phyloP scores from a whole-genome alignment of 1,140 invertebrate genomes.

The Oncopeltus fasciatus region DNA sequence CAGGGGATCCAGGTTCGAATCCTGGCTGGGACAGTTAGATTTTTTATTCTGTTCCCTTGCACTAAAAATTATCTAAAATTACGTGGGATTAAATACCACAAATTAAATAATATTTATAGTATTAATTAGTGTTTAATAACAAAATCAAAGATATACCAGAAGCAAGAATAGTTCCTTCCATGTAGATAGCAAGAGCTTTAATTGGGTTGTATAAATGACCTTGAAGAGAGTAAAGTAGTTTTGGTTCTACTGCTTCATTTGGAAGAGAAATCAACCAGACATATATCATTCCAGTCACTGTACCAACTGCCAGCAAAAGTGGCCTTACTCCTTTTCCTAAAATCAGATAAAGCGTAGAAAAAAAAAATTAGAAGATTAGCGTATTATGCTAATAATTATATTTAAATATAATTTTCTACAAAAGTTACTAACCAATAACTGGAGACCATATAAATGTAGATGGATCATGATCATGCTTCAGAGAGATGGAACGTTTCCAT shows the following conservation, averaged over 20 bases:
- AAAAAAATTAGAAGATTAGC: neutral
- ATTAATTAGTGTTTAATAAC: no score
- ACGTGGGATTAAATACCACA: no score
- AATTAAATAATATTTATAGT: no score
- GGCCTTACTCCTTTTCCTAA: conserved; percentile 25
- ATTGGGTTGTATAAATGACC: conserved; percentile 40
- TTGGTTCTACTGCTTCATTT: conserved; percentile 22
- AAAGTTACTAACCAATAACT: conserved; percentile 27
- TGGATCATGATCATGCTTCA: conserved; percentile 32
- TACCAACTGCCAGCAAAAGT: conserved; percentile 34
- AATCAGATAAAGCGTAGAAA: conserved; percentile 3
- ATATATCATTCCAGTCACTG: conserved; percentile 35
- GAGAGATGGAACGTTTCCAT: conserved; percentile 29
- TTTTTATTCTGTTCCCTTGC: no score
- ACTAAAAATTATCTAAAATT: no score
- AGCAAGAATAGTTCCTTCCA: conserved; percentile 37
- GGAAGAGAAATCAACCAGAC: conserved; percentile 36
- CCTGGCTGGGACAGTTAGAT: no score
- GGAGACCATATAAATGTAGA: conserved; percentile 35
- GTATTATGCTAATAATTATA: neutral
- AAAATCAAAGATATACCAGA: no score
- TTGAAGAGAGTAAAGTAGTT: conserved; percentile 32
- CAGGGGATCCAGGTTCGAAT: no score
- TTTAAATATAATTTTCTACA: neutral
- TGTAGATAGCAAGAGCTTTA: conserved; percentile 36